Percentiles rank a stretch among this genome's conserved stretches.
Conservation (phyloP, 92 coral and sea anemone genomes). For the Scolanthus callimorphus region DNA sequence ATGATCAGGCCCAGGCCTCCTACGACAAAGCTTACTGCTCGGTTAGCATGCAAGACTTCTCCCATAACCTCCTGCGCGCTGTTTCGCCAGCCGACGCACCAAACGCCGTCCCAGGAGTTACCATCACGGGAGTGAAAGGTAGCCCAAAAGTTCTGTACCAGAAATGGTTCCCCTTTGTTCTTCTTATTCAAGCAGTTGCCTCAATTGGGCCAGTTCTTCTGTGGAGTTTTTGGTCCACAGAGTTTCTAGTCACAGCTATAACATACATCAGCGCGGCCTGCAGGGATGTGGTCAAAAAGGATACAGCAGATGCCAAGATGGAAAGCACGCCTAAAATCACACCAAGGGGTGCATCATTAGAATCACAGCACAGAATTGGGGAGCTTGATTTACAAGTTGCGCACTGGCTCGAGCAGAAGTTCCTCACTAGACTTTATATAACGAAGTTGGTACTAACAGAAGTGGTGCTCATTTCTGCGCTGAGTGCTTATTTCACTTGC, state of each 20-base stretch:
- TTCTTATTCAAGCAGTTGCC: conserved; percentile 57
- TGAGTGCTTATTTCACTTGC: conserved; percentile 46
- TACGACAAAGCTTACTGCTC: conserved; percentile 77
- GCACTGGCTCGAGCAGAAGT: conserved; percentile 48
- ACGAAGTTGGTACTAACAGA: conserved; percentile 55
- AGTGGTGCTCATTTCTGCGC: conserved; percentile 34
- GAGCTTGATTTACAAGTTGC: conserved; percentile 48
- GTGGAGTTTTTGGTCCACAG: conserved; percentile 59
- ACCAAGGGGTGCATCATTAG: conserved; percentile 10
- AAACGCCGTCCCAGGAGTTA: conserved; percentile 40
- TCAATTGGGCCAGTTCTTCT: conserved; percentile 49
- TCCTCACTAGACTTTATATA: conserved; percentile 47
- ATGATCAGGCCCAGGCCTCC: conserved; percentile 63
- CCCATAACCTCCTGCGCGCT: conserved; percentile 48
- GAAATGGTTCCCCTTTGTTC: conserved; percentile 57
- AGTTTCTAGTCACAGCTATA: conserved; percentile 43
- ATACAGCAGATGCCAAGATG: not conserved
- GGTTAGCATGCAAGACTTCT: conserved; percentile 59
- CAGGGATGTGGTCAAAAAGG: conserved; percentile 7
- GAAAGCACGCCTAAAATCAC: conserved; percentile 7
- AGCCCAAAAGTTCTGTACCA: conserved; percentile 51
- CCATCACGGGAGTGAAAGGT: conserved; percentile 57
- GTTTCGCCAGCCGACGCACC: conserved; percentile 25
- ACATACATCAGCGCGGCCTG: conserved; percentile 42
- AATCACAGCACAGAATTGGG: conserved; percentile 12